Evolutionary conservation across 2,888 invertebrate genomes (phyloP).

Genomic region (Caenorhabditis sp.): DNA sequence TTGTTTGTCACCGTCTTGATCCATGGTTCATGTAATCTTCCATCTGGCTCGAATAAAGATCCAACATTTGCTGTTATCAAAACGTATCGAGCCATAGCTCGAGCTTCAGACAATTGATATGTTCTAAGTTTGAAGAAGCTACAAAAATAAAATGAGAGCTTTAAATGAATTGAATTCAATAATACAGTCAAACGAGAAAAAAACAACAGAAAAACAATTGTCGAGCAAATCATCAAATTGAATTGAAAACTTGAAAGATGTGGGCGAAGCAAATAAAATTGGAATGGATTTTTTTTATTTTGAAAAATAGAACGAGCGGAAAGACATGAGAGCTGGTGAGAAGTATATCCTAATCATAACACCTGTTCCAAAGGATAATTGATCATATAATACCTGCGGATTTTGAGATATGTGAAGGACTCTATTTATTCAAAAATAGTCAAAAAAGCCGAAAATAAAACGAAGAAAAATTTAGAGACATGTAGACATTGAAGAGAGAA

Average conservation of each 20-base stretch:
- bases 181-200: too few species aligned
- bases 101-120: too few species aligned
- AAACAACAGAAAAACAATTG: neutral
- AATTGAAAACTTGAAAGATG: neutral
- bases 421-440: neutral
- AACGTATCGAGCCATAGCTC: constrained; percentile 45
- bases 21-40: constrained; percentile 49
- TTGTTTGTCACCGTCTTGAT: constrained; percentile 48
- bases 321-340: too few species aligned
- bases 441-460: neutral
- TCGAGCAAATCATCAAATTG: neutral
- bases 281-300: constrained; percentile 7
- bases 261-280: constrained; percentile 6
- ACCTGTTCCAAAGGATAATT: neutral
- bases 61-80: constrained; percentile 70
- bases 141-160: too few species aligned
- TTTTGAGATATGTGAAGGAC: too few species aligned
- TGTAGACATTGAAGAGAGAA: neutral
- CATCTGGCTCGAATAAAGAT: constrained; percentile 65
- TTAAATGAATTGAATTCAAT: too few species aligned
- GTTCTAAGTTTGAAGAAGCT: too few species aligned
- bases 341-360: neutral
- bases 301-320: too few species aligned
- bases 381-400: neutral
- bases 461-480: neutral